Conservation (phyloP, 2,797 vertebrate genomes). For the Adrianichthys oophorus region DNA sequence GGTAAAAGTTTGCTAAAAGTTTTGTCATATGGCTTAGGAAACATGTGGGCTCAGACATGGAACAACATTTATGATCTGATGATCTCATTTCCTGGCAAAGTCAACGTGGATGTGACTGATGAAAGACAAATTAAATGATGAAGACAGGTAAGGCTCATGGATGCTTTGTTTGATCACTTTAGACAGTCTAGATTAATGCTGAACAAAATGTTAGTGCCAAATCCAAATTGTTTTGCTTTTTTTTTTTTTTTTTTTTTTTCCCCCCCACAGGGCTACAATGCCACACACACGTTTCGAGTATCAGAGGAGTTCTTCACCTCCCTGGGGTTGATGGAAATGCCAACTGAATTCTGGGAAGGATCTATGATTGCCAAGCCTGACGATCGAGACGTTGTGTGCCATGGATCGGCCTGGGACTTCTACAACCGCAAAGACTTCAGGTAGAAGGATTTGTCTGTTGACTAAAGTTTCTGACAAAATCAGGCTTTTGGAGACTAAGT, state of each 20-base stretch:
- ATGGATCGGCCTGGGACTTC: slow-evolving; percentile 98
- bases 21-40: slow-evolving; percentile 76
- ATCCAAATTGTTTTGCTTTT: neutral
- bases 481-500: neutral
- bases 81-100: slow-evolving; percentile 90
- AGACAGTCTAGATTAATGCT: too few species aligned
- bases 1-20: slow-evolving; percentile 30
- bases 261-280: slow-evolving; percentile 84
- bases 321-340: slow-evolving; percentile 86
- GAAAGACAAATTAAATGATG: too few species aligned
- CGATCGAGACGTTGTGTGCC: slow-evolving; percentile 90
- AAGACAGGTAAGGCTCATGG: slow-evolving; percentile 75
- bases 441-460: slow-evolving; percentile 57
- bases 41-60: slow-evolving; percentile 99
- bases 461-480: too few species aligned
- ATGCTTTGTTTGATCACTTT: neutral
- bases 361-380: slow-evolving; percentile 95
- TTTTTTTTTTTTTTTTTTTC: neutral
- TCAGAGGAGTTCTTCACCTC: slow-evolving; percentile 94
- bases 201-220: too few species aligned
- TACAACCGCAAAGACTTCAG: slow-evolving; percentile 97
- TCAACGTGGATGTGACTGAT: slow-evolving; percentile 88
- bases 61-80: slow-evolving; percentile 92
- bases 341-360: slow-evolving; percentile 85
- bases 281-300: slow-evolving; percentile 86